These are phyloP conservation scores for Pavo muticus DNA, from an alignment of 2,113 vertebrate species.

Conservation along the genomic window DNA sequence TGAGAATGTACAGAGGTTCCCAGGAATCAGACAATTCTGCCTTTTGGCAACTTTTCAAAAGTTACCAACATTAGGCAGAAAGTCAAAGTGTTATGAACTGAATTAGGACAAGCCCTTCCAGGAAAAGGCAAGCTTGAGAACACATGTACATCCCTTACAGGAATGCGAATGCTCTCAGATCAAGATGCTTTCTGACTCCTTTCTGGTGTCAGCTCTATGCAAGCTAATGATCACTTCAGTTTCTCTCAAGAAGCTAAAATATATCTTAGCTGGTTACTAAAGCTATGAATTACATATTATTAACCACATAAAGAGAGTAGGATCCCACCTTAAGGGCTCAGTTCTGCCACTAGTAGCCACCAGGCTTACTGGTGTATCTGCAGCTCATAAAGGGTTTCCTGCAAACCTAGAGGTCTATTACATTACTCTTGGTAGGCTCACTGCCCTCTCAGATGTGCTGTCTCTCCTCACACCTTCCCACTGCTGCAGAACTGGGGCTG, in stretches of 20 bases:
- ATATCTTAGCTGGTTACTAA: background rate
- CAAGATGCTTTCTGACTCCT: constrained; percentile 24
- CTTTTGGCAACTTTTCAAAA: constrained; percentile 25
- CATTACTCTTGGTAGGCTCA: background rate
- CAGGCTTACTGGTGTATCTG: background rate
- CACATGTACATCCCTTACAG: background rate
- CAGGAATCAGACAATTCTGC: background rate
- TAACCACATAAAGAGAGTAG: background rate
- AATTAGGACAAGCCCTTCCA: background rate
- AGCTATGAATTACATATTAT: background rate
- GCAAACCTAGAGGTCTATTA: background rate
- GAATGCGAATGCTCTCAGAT: constrained; percentile 7
- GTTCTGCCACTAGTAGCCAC: background rate
- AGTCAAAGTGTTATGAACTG: constrained; percentile 2
- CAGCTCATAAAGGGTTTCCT: background rate
- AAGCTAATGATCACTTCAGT: constrained; percentile 33
- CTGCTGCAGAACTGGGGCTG: background rate
- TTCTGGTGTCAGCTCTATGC: constrained; percentile 19
- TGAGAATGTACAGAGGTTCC: background rate
- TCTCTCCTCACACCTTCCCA: background rate
- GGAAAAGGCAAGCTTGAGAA: constrained; percentile 8
- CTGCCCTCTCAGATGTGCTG: background rate
- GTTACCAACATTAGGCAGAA: constrained; percentile 1
- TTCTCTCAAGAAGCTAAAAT: constrained; percentile 15
- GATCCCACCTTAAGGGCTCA: background rate